Evolutionary conservation across 2,888 invertebrate genomes (phyloP), one percentile per base, ranked within the genome.

Genomic region (Ennomos erosarius): DNA sequence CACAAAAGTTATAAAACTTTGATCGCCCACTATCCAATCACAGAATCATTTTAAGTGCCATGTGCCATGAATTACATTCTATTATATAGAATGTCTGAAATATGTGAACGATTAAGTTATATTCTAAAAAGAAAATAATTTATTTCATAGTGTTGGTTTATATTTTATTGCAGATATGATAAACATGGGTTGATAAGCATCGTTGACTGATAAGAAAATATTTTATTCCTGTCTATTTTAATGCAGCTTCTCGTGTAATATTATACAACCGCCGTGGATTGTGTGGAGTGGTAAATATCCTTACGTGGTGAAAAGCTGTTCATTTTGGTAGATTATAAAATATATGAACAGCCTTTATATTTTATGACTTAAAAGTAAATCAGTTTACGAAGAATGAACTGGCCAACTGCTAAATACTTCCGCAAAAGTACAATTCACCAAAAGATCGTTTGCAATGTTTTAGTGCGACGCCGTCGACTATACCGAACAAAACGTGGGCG

Each of bases 401-500:
- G 71, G 70, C 71, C 72, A 76, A 73, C 71, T 71, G 73, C 75
- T 84, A 82, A 84, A 85, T 77, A 85, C 87, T 90, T 90, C 91
- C 90, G 89, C 72, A 84, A 85, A 81, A 74, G 77, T 75, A 81
- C 77, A 80, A 85, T 84, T 84, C 81, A 81, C 79, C 84, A 75
- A 88, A 88, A 84, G 79, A 82, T 82, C 75, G 77, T 84, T 87
- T 81, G 83, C 81, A 82, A 75, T 81, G 81, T 82, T 87, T 83
- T 82, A 85, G 83, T 84, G 75, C 77, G 81, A 86, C 84, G 87
- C 86, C 86, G 87, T 75, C 84, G 70, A 83, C 81, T 77, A 81
- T 85, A 80, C 78, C 79, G 81, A 81, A 79, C 78, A 77, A 76
- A 75, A 79, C 82, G 90, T 89, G 84, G 91, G 91, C 85, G 87